These are phyloP conservation scores for Dipus sagitta DNA, from an alignment of 2,797 vertebrate genomes.

Conservation along the genomic window DNA sequence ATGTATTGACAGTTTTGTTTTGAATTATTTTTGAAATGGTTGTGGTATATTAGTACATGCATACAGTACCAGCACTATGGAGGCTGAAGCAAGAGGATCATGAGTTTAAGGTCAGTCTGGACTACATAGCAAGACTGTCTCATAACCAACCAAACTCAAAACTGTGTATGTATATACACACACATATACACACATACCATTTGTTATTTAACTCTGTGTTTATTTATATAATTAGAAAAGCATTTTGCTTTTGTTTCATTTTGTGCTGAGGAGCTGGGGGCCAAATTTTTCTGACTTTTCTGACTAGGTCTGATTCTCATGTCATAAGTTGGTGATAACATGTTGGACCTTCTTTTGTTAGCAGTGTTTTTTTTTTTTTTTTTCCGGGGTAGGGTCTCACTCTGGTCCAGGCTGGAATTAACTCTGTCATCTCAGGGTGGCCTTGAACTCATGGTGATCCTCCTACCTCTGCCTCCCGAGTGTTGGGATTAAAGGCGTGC, in stretches of 20 bases:
- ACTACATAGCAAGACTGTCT: neutral
- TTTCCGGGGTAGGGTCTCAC: too few relatives aligned
- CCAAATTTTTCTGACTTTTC: neutral
- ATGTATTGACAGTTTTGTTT: neutral
- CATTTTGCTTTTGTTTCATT: neutral
- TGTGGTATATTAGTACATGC: neutral
- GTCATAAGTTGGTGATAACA: neutral
- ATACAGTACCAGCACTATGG: neutral
- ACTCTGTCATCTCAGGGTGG: too few relatives aligned
- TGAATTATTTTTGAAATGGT: conserved; percentile 43
- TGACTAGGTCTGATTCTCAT: neutral
- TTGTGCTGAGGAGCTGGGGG: neutral
- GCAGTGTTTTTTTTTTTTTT: neutral
- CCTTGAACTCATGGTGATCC: too few relatives aligned
- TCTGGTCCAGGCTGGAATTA: too few relatives aligned
- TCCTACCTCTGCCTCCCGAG: too few relatives aligned
- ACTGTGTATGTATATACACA: too few relatives aligned
- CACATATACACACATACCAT: neutral
- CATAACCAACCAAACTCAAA: too few relatives aligned
- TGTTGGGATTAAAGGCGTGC: too few relatives aligned
- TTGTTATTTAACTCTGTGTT: neutral
- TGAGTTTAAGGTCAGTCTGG: neutral
- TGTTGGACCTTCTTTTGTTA: neutral
- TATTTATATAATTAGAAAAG: neutral
- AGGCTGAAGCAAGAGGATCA: neutral